These are phyloP conservation scores for Cantharis lateralis DNA, from an alignment of 2,888 invertebrate genomes.

Conservation along the genomic window DNA sequence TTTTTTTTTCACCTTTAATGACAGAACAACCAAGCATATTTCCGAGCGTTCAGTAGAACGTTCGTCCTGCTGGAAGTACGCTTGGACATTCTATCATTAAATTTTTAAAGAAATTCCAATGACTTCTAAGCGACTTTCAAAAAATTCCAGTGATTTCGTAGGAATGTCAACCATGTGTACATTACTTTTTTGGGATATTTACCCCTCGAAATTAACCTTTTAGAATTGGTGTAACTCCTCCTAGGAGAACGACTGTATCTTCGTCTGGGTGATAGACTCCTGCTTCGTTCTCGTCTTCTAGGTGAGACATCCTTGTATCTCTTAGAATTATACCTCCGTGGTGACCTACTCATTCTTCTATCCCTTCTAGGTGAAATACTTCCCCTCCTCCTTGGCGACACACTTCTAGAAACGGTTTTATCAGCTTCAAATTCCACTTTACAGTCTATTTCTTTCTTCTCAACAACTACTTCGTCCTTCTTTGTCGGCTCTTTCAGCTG, in stretches of 20 bases:
- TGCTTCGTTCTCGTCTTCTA: conserved; percentile 7
- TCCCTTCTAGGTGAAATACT: conserved; percentile 3
- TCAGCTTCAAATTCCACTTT: background rate
- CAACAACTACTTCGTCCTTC: background rate
- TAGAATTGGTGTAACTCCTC: conserved; percentile 7
- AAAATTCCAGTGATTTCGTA: no score
- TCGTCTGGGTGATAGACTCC: conserved; percentile 21
- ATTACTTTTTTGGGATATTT: no score
- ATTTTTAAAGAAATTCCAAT: no score
- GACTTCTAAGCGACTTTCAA: no score
- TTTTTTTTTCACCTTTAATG: no score
- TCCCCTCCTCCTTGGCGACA: conserved; percentile 11
- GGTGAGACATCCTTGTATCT: conserved; percentile 6
- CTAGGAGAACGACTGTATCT: conserved; percentile 32
- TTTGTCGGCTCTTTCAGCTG: background rate
- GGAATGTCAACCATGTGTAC: no score
- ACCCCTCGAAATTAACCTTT: background rate
- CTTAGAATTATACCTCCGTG: conserved; percentile 10
- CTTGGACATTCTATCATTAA: no score
- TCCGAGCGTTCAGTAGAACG: no score
- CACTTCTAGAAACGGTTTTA: background rate
- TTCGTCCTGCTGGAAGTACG: no score
- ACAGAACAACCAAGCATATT: no score
- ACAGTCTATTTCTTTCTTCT: background rate
- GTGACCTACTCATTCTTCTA: conserved; percentile 10